phyloP scores from a whole-genome alignment of 2,888 invertebrate genomes.

The Onthophagus sagittarius region DNA sequence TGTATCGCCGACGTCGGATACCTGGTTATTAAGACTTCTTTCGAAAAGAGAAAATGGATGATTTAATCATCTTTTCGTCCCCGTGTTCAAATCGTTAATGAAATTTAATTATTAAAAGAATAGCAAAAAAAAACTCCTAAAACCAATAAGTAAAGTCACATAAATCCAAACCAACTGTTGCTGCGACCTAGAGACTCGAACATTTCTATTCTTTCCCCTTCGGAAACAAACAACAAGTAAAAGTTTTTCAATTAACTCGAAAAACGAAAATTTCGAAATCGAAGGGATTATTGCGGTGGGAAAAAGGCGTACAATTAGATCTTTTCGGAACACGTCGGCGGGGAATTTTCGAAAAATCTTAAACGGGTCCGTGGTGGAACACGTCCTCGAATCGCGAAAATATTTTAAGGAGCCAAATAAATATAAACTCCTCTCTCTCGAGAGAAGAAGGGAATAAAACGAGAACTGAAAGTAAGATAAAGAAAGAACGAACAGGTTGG shows the following conservation, averaged over 20 bases:
- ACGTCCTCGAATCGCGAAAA: slow-evolving; percentile 23
- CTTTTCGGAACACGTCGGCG: slow-evolving; percentile 7
- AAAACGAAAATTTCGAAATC: neutral
- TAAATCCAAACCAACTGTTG: neutral
- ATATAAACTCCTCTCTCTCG: slow-evolving; percentile 4
- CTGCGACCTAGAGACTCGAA: neutral
- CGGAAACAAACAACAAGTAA: neutral
- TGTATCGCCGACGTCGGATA: neutral
- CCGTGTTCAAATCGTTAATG: neutral
- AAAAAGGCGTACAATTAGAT: neutral
- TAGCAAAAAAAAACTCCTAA: neutral
- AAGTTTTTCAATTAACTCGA: neutral
- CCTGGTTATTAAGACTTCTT: neutral
- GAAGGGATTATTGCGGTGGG: neutral
- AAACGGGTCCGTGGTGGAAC: slow-evolving; percentile 21
- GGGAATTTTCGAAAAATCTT: slow-evolving; percentile 26
- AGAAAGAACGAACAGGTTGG: neutral
- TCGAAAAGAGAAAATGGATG: neutral
- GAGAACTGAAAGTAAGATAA: neutral
- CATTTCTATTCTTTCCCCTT: neutral
- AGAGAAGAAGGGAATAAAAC: neutral
- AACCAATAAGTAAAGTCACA: neutral
- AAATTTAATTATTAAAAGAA: neutral
- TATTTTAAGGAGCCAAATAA: slow-evolving; percentile 29
- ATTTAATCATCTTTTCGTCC: neutral